Base-by-base conservation (phyloP, 2,113 vertebrate genomes). In the Otus sunia region DNA sequence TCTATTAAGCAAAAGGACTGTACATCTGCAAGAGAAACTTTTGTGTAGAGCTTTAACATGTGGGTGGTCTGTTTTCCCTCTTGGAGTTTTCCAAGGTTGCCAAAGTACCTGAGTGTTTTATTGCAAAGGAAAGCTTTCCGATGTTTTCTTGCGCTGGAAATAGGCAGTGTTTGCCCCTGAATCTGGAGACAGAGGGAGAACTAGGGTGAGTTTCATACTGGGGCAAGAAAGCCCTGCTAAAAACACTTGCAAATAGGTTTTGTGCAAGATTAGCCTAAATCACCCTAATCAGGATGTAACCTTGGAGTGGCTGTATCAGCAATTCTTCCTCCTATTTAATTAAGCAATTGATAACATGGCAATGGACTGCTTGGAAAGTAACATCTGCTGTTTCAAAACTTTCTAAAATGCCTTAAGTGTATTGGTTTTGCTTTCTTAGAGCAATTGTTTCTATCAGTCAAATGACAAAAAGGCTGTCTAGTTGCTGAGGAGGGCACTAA, bases 41-140 rank as follows among this genome's bases (percentile, higher is more conserved):
- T 76, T 20, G 11, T 83, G 71, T 15, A 36, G 72, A 74, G 43
- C 30, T 60, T 68, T 26, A 68, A 41, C 0, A 1, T 47, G 53
- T 93, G 82, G 16, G 83, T 96, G 97, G 94, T 98, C 95, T 95
- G 36, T 45, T 93, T 93, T 79, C 60, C 36, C 47, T 72, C 60
- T 86, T 80, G 56, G 75, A 92, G 72, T 76, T 89, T 97, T 93
- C 66, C 72, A 91, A 86, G 74, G 29, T 75, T 98, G 91, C 90
- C 81, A 80, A 47, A 93, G 80, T 89, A 97, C 95, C 94, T 78
- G 92, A 90, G 53, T 90, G 58, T 96, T 97, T 95, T 89, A 91
- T 92, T 95, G 87, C 84, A 84, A 91, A 97, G 83, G 77, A 97
- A 95, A 82, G 49, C 39, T 69, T 91, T 90, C 74, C 80, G 37